A percentile compares a stretch with the other conserved stretches of the same genome.
Conservation (phyloP, 2,888 invertebrate genomes). For the Acanthosepion esculentum region DNA sequence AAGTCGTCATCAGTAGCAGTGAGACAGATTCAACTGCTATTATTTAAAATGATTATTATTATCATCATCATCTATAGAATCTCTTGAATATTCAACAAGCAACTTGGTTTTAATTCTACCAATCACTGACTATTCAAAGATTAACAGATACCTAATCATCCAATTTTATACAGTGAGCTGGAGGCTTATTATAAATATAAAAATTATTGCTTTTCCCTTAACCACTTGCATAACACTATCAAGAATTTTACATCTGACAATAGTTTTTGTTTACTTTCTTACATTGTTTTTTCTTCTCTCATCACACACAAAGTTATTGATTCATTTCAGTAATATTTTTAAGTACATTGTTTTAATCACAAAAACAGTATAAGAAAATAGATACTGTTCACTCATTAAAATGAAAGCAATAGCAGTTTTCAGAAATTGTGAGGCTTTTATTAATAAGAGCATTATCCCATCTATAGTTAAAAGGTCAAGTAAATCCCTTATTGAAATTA, state of each 20-base stretch:
- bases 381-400: neutral
- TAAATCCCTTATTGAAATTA: neutral
- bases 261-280: conserved; percentile 6
- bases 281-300: neutral
- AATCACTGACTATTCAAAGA: neutral
- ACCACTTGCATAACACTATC: neutral
- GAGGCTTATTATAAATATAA: neutral
- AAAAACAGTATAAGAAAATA: neutral
- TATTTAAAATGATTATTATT: neutral
- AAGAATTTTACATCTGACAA: neutral
- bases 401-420: neutral
- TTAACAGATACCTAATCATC: neutral
- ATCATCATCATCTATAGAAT: neutral
- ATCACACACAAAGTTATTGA: neutral
- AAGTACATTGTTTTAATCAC: no score
- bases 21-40: neutral
- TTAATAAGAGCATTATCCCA: no score
- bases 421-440: no score
- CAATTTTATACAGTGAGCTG: no score
- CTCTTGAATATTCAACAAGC: neutral
- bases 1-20: neutral
- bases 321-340: neutral
- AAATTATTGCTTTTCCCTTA: neutral
- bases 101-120: neutral
- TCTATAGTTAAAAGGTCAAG: neutral